A percentile compares a stretch with the other conserved stretches of the same genome.
phyloP scores from a whole-genome alignment of 2,888 invertebrate genomes.

The Perizoma affinitatum region DNA sequence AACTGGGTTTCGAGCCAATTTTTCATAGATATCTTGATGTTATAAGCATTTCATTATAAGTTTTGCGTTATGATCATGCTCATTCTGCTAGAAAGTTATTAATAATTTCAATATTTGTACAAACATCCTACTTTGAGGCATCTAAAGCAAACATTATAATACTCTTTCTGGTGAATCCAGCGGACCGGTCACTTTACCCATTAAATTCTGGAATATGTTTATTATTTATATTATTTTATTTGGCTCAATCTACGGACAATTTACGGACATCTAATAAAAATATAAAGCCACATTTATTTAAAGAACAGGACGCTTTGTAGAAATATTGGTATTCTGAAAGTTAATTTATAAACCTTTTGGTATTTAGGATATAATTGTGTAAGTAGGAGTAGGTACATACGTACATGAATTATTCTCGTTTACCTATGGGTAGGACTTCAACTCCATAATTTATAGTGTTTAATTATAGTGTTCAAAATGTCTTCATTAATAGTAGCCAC shows the following conservation, averaged over 20 bases:
- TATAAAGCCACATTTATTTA: too few relatives aligned
- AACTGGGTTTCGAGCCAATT: slow-evolving; percentile 23
- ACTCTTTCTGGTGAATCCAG: slow-evolving; percentile 12
- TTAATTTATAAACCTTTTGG: too few relatives aligned
- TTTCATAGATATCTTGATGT: slow-evolving; percentile 21
- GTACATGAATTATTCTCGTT: too few relatives aligned
- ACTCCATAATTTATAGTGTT: too few relatives aligned
- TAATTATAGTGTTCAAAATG: too few relatives aligned
- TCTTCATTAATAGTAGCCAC: too few relatives aligned
- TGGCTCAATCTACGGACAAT: background rate
- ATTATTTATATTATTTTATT: slow-evolving; percentile 17
- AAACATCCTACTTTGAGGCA: slow-evolving; percentile 12
- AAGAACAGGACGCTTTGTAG: background rate
- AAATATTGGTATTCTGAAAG: background rate
- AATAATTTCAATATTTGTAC: slow-evolving; percentile 20
- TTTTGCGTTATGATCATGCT: slow-evolving; percentile 12
- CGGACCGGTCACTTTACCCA: slow-evolving; percentile 28
- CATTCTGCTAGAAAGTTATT: slow-evolving; percentile 13
- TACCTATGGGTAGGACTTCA: too few relatives aligned
- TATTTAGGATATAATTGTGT: too few relatives aligned
- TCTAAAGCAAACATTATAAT: slow-evolving; percentile 15
- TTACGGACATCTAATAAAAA: too few relatives aligned
- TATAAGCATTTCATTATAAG: slow-evolving; percentile 15
- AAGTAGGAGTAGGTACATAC: too few relatives aligned
- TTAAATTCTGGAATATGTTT: slow-evolving; percentile 13